Evolutionary conservation across 2,888 invertebrate genomes (phyloP), one percentile per base, ranked within the genome.

Genomic region (Lobophora halterata): DNA sequence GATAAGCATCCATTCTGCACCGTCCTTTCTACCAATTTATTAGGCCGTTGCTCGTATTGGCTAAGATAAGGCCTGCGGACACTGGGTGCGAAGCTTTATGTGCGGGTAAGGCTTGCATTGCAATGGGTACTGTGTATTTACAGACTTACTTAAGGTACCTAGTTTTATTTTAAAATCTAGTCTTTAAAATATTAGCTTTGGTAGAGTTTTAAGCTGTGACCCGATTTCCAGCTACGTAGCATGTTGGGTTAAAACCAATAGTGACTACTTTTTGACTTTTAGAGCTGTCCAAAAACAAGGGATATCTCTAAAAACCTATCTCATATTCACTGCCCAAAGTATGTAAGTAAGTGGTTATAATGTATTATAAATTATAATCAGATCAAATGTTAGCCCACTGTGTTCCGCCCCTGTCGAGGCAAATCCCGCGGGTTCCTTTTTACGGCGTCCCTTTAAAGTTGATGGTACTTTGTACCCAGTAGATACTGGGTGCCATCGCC

Each of bases 1-100:
- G 70, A 71, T 70, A 71, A 71, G 69, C 70, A 64, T 71, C 64
- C 67, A 61, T 68, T 68, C 68, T 16, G 27, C 19, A n/a, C 14
- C 61, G 54, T 19, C 55, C 51, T 51, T 34, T 26, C 41, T 30
- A 18, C 47, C 49, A 65, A 68, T 68, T 68, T 68, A 68, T 68
- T 68, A 65, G 55, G 57, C 49, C 59, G 65, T 64, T 68, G 40
- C 52, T 50, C 52, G 62, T 62, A 65, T 65, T 65, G 65, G 62
- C 45, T 52, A 41, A 39, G 45, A 30, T 52, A 50, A 47, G 61
- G 51, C 21, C 32, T 2, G 32, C 36, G 52, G 27, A 41, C 46
- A 46, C 45, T 37, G 38, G 31, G 17, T 9, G 26, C 30, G 10
- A 30, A 31, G 2, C 3, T 17, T 5, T 17, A 17, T 17, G 5